Evolutionary conservation across 23 tunicate genomes (phyloP), one percentile per base, ranked within the genome.

Genomic region (Ciona savignyi): DNA sequence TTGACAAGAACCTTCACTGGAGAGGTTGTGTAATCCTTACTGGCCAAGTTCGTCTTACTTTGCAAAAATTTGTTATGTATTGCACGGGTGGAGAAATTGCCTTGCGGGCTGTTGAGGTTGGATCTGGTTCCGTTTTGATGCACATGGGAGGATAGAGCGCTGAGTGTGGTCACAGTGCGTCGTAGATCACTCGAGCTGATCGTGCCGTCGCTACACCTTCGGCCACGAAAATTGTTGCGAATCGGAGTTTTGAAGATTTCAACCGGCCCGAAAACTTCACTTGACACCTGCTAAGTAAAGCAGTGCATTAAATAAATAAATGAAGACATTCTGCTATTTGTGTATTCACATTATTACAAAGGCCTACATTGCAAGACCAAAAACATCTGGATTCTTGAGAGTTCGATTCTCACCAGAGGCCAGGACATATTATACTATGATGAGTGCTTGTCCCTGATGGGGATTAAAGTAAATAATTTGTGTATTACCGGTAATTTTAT

Each of bases 131-230:
- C 78, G 33, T 51, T 74, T 30, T 63, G 68, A 32, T 74, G 78
- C 27, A 74, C 51, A 25, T 74, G 78, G 27, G 78, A 61, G 15
- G 56, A 42, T 74, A 32, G 42, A 1, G 69, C 49, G 29, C 30
- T 74, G 29, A 62, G 68, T 72, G 31, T 72, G 28, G 32, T 1
- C 22, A 29, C 65, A 25, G 65, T 42, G 2, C 35, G 65, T 48
- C 33, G 27, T 72, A 51, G 65, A 25, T 49, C 77, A 32, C 33
- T 33, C 2, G 27, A 6, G 65, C 29, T 74, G 23, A 62, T 62
- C 29, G 29, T 74, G 29, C 78, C 78, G 29, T 74, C 78, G 32
- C 78, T 74, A 68, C 78, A 62, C 4, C 78, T 48, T 28, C 78
- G 35, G 11, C 34, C 30, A 24, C 64, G 33, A n/a, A n/a, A 25